Evolutionary conservation across 2,113 vertebrate species (phyloP).

Genomic region (mouse (Mus musculus)): DNA sequence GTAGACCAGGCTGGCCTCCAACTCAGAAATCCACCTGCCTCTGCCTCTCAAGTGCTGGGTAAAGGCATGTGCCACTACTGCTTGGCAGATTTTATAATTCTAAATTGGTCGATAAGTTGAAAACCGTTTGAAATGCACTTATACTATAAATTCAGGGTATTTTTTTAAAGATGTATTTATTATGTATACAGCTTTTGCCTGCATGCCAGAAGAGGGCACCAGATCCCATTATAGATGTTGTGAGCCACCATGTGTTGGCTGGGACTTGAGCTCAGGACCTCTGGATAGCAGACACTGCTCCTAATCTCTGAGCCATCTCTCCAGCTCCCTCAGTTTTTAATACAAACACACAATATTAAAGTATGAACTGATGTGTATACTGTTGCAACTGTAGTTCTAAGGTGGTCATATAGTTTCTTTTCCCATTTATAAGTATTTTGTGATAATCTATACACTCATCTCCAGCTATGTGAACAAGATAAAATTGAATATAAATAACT

Average conservation of each 20-base stretch:
- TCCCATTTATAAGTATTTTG: background rate
- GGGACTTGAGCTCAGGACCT: too few species aligned
- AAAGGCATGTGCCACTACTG: too few species aligned
- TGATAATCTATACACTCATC: background rate
- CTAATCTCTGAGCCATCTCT: too few species aligned
- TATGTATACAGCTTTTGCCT: too few species aligned
- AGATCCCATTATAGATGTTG: too few species aligned
- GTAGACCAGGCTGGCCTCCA: too few species aligned
- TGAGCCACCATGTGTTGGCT: too few species aligned
- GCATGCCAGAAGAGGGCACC: too few species aligned
- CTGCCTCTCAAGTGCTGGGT: too few species aligned
- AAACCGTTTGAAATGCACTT: background rate
- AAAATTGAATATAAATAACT: background rate
- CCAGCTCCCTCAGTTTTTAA: background rate
- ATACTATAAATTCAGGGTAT: background rate
- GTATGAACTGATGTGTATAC: background rate
- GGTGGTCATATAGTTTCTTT: background rate
- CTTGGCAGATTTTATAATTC: background rate
- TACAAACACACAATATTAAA: conserved; percentile 49
- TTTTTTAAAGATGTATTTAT: too few species aligned
- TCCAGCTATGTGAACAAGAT: background rate
- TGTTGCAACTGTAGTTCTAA: background rate
- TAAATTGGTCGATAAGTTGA: background rate
- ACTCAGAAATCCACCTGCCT: too few species aligned
- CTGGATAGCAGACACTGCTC: too few species aligned